These are phyloP conservation scores for Takifugu ocellatus DNA, from an alignment of 2,797 vertebrate genomes.

Conservation along the genomic window DNA sequence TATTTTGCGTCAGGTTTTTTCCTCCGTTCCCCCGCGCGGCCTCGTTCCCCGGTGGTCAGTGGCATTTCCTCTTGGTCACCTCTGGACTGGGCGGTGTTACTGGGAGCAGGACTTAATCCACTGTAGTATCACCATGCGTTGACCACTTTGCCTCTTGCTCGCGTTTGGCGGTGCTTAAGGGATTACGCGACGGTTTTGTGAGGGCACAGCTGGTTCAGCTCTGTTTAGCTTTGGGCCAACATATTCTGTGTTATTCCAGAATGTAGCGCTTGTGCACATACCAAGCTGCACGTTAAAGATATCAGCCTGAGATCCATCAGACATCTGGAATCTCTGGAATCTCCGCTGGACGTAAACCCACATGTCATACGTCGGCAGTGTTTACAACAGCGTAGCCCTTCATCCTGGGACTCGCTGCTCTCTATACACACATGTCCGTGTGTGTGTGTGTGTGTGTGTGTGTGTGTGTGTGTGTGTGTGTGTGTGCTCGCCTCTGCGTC, in stretches of 20 bases:
- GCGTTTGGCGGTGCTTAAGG: constrained; percentile 20
- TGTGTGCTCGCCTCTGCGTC: not conserved
- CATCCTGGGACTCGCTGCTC: constrained; percentile 17
- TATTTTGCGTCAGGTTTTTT: constrained; percentile 17
- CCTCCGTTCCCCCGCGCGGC: no score
- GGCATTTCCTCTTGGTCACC: no score
- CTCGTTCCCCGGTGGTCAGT: no score
- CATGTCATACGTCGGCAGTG: constrained; percentile 12
- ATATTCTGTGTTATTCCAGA: constrained; percentile 24
- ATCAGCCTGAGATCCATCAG: constrained; percentile 10
- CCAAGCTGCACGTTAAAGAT: constrained; percentile 18
- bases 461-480: not conserved
- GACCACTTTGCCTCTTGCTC: no score
- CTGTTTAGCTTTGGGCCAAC: constrained; percentile 8
- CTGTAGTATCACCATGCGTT: no score
- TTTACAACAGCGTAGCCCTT: constrained; percentile 17
- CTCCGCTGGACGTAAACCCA: constrained; percentile 4
- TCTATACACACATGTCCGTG: not conserved
- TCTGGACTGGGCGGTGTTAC: no score
- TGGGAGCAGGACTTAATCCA: no score
- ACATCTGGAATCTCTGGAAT: constrained; percentile 6
- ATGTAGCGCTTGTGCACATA: constrained; percentile 14
- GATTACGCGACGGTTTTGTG: constrained; percentile 37
- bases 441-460: not conserved
- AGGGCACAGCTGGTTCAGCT: constrained; percentile 17